phyloP scores from a whole-genome alignment of 2,888 invertebrate species.

The Ephialtes manifestator region DNA sequence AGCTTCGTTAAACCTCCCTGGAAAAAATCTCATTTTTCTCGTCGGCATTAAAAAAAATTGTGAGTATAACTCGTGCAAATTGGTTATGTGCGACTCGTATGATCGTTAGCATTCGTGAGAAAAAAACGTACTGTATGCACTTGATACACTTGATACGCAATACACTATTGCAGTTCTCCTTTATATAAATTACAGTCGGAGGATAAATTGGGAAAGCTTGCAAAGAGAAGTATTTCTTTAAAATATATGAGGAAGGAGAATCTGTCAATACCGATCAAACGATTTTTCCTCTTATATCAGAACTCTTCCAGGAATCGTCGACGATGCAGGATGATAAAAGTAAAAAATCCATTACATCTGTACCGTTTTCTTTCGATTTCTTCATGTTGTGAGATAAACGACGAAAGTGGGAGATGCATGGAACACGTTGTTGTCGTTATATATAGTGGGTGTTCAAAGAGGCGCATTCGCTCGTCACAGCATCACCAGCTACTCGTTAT shows the following conservation, averaged over 20 bases:
- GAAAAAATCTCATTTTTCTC: no score
- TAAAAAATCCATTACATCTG: background rate
- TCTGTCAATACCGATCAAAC: background rate
- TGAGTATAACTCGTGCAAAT: no score
- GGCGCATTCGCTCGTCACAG: background rate
- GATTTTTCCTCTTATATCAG: background rate
- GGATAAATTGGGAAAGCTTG: background rate
- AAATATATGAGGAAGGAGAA: background rate
- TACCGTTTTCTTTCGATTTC: background rate
- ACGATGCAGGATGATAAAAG: background rate
- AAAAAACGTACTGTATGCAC: no score
- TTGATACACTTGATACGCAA: no score
- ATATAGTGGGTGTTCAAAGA: background rate
- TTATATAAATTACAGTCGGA: background rate
- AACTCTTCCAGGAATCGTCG: background rate
- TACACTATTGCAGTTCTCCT: background rate
- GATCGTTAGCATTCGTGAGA: no score
- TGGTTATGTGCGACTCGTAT: no score
- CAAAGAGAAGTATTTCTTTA: background rate
- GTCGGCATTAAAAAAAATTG: no score
- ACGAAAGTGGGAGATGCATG: background rate
- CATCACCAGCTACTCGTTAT: constrained; percentile 5
- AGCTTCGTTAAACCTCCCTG: no score
- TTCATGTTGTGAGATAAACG: background rate
- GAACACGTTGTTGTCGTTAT: background rate